A percentile compares a stretch with the other conserved stretches of the same genome.
Evolutionary conservation across 2,113 vertebrate species (phyloP).

Genomic region (Marmota flaviventris): DNA sequence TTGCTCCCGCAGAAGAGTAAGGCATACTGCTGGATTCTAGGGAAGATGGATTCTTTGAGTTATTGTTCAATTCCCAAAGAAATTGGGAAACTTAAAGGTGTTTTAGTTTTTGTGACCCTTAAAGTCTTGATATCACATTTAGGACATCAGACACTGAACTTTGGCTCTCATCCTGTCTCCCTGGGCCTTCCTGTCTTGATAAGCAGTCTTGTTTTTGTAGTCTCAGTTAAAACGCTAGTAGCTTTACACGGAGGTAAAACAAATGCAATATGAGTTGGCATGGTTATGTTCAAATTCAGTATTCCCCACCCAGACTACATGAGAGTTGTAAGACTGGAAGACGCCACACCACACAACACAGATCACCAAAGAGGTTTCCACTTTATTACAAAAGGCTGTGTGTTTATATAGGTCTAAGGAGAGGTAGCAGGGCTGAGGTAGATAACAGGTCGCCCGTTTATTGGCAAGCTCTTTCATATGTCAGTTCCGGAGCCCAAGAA

Average conservation of each 20-base stretch:
- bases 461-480: too few species aligned
- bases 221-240: background rate
- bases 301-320: background rate
- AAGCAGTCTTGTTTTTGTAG: background rate
- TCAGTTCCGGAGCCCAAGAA: too few species aligned
- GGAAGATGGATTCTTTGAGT: conserved; percentile 2
- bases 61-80: background rate
- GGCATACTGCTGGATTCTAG: background rate
- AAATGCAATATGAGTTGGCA: background rate
- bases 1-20: background rate
- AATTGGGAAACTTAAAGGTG: background rate
- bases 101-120: background rate
- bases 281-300: background rate
- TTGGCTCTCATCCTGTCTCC: background rate
- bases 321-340: background rate
- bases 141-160: background rate
- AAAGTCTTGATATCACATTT: background rate
- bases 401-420: too few species aligned
- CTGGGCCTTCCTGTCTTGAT: background rate
- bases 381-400: too few species aligned
- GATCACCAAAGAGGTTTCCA: too few species aligned
- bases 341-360: too few species aligned
- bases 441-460: too few species aligned
- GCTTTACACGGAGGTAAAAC: background rate
- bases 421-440: too few species aligned